Evolutionary conservation across 2,113 vertebrate species (phyloP), one percentile per base, ranked within the genome.

Genomic region (Leucopternis melanops): DNA sequence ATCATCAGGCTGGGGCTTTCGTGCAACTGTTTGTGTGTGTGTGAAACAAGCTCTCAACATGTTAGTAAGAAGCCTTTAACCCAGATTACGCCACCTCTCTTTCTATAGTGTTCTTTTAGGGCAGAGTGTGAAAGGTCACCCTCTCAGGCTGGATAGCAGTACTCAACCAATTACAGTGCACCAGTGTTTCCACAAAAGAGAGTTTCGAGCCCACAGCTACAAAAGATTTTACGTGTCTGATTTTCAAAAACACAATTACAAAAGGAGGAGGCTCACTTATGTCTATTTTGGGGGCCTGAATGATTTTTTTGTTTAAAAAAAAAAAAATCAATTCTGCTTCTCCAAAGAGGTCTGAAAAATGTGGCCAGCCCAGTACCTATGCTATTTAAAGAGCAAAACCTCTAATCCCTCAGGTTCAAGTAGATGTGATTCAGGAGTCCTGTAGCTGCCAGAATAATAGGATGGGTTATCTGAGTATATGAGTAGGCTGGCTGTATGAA

Each of bases 61-160:
- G 97, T 98, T 98, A 98, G 98, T 99, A 98, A 99, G 98, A 98
- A 99, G 98, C 97, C 98, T 99, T 99, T 99, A 98, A 98, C 98
- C 98, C 98, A 98, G 98, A 99, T 99, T 99, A 98, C 96, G 97
- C 98, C 98, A 97, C 98, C 98, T 98, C 97, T 98, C 97, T 97
- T 97, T 98, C 98, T 98, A 98, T 99, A 98, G 98, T 98, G 98
- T 97, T 98, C 98, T 98, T 99, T 98, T 97, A 98, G 98, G 97
- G 96, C 98, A 97, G 97, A 98, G 97, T 98, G 97, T 98, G 97
- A 98, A 99, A 99, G 98, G 98, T 99, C 99, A 99, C 95, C 98
- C 98, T 98, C 98, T 99, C 98, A 98, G 98, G 98, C 98, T 98
- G 98, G 98, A 99, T 98, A 97, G 98, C 96, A 98, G 97, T 98